Base-by-base conservation (phyloP, 1,140 invertebrate genomes). In the Copidosoma floridanum region DNA sequence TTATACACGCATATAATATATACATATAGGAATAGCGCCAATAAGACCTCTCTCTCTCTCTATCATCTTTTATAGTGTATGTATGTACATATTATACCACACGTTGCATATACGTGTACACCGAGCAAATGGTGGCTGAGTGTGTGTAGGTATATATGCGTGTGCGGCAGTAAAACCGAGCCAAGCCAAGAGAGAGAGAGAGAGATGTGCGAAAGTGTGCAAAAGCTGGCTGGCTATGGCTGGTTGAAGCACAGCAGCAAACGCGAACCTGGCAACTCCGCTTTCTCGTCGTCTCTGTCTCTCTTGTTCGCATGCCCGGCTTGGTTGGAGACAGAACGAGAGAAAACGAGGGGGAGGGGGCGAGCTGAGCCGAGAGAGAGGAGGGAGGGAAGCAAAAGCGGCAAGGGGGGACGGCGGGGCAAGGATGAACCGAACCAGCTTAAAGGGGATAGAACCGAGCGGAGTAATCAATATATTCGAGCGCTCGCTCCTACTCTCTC, bases 351-450 rank as follows among this genome's bases (percentile, higher is more conserved):
- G 35, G 32, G 54, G 61, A 43, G 46, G 58, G 47, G 51, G 47
- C 35, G 58, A 54, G 23, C 56, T 54, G 61, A 41, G n/a, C n/a
- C n/a, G n/a, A 68, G 60, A 59, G 59, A 12, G 11, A 23, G 60
- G 62, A 65, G 65, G 50, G 56, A 44, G 53, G 47, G 40, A 12
- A 2, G 18, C 40, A 18, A 21, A 11, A 40, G 16, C 20, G 44
- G 47, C 14, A n/a, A n/a, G 66, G 58, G 23, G 57, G 41, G 47
- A 54, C 53, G 64, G 64, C 50, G 50, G 72, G 73, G 68, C 75
- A 74, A 77, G 74, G 74, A 77, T 78, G 75, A 77, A 77, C n/a
- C n/a, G n/a, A n/a, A n/a, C 76, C 71, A 72, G 67, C 72, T 79
- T 79, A 78, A 79, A 79, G 77, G 72, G 67, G 77, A 79, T 79